These are phyloP conservation scores for Nycticryphes semicollaris DNA, from an alignment of 2,113 vertebrate genomes.

Conservation along the genomic window DNA sequence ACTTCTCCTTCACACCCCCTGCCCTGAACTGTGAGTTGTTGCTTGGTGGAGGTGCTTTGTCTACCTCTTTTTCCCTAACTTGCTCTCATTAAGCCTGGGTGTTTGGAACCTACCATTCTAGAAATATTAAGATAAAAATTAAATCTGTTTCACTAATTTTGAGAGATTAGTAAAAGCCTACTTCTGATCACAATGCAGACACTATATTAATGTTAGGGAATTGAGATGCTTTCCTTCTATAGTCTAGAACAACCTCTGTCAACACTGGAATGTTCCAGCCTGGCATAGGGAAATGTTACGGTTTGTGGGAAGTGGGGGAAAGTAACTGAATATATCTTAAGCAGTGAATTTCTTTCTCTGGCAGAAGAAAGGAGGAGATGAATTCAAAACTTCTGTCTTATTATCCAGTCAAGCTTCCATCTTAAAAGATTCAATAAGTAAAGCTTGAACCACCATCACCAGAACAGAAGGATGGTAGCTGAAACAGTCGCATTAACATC, in stretches of 20 bases:
- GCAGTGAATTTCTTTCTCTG: neutral
- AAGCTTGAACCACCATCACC: neutral
- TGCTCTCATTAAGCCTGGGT: neutral
- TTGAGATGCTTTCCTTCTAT: neutral
- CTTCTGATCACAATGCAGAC: neutral
- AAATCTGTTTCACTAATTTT: neutral
- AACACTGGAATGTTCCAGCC: neutral
- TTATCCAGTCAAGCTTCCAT: neutral
- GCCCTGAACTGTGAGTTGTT: too few relatives aligned
- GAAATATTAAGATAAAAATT: neutral
- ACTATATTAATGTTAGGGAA: neutral
- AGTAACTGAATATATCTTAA: neutral
- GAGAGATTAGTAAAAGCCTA: neutral
- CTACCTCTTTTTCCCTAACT: neutral
- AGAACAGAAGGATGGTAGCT: constrained; percentile 10
- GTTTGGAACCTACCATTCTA: neutral
- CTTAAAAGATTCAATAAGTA: neutral
- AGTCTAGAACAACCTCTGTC: neutral
- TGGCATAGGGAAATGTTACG: neutral
- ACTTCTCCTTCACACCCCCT: too few relatives aligned
- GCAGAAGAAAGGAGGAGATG: neutral
- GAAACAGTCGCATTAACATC: constrained; percentile 13
- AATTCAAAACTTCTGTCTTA: neutral
- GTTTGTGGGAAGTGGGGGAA: neutral
- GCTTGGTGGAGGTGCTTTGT: neutral